Percentiles rank a stretch among this genome's conserved stretches.
These are phyloP conservation scores for Spodoptera litura DNA, from an alignment of 1,140 invertebrate genomes.

Conservation along the genomic window DNA sequence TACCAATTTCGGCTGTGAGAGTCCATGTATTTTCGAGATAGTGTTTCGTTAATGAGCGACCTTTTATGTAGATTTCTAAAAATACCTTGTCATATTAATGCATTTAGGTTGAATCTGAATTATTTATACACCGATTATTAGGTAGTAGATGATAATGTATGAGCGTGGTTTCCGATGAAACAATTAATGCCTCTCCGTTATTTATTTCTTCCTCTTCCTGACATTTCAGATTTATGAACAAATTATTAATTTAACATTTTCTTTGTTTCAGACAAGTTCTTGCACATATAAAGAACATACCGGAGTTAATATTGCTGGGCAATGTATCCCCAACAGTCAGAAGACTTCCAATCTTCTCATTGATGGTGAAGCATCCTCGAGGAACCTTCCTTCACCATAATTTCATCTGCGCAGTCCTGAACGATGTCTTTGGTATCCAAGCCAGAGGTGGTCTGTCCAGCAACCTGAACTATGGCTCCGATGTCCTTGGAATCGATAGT, in stretches of 20 bases:
- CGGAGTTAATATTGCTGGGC: constrained; percentile 93
- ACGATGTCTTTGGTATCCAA: constrained; percentile 97
- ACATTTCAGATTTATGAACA: too few species aligned
- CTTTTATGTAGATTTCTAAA: too few species aligned
- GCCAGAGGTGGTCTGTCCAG: constrained; percentile 92
- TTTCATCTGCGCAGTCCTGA: constrained; percentile 94
- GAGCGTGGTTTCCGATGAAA: too few species aligned
- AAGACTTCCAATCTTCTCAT: constrained; percentile 94
- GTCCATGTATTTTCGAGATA: too few species aligned
- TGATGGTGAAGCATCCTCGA: constrained; percentile 93
- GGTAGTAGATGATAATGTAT: too few species aligned
- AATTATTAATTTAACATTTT: not conserved
- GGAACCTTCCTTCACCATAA: constrained; percentile 96
- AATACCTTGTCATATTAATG: too few species aligned
- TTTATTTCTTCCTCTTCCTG: too few species aligned
- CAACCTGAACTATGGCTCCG: constrained; percentile 91
- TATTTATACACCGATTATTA: too few species aligned
- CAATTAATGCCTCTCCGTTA: too few species aligned
- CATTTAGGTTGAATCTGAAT: too few species aligned
- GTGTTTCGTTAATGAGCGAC: too few species aligned
- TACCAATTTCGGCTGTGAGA: too few species aligned
- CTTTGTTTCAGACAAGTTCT: constrained; percentile 89
- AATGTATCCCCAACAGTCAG: constrained; percentile 88
- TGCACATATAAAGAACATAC: constrained; percentile 90
- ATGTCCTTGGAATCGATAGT: constrained; percentile 93